A percentile compares a stretch with the other conserved stretches of the same genome.
phyloP scores from a whole-genome alignment of 1,140 invertebrate species.

The Oryctes rhinoceros region DNA sequence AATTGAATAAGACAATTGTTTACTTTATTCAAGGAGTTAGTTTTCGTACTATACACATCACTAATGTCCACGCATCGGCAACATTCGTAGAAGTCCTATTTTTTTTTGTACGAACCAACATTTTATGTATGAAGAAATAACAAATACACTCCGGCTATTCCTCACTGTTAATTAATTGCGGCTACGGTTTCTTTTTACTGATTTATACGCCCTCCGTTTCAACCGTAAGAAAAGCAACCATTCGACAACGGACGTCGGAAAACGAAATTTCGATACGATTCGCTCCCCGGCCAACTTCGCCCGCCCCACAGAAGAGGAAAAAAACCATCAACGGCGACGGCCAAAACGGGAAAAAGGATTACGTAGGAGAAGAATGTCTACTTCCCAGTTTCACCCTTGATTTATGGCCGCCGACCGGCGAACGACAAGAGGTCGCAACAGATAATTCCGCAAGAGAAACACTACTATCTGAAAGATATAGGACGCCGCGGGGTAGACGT shows the following conservation, averaged over 20 bases:
- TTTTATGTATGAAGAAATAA: no score
- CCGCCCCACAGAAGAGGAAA: not conserved
- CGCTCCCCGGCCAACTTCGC: not conserved
- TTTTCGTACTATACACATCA: no score
- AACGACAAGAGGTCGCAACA: slow-evolving; percentile 18
- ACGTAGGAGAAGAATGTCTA: not conserved
- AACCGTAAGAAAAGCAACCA: not conserved
- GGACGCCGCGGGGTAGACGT: not conserved
- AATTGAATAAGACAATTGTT: no score
- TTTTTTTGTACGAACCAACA: no score
- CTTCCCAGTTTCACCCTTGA: slow-evolving; percentile 11
- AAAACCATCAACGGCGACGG: not conserved
- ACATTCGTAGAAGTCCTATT: no score
- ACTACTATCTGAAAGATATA: slow-evolving; percentile 11
- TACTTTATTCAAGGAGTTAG: no score
- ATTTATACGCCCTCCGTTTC: not conserved
- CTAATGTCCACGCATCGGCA: no score
- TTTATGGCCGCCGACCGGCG: slow-evolving; percentile 1
- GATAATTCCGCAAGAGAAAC: slow-evolving; percentile 29
- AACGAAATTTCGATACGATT: not conserved
- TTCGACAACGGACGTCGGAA: not conserved
- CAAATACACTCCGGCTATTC: not conserved
- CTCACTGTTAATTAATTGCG: not conserved
- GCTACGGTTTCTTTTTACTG: not conserved
- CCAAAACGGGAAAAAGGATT: slow-evolving; percentile 6